phyloP scores from a whole-genome alignment of 1,140 invertebrate genomes.

The Leptestheria dahalacensis region DNA sequence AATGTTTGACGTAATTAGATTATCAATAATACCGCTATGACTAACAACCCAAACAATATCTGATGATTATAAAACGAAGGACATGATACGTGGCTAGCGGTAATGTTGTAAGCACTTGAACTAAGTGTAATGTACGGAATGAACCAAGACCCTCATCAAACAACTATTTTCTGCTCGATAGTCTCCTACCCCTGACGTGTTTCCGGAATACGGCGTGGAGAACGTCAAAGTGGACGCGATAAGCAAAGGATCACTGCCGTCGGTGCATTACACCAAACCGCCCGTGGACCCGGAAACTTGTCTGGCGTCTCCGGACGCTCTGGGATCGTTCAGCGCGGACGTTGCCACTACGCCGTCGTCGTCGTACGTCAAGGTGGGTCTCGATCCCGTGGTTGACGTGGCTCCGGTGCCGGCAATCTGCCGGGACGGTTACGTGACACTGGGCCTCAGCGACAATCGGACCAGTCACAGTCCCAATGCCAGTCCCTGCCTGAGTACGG shows the following conservation, averaged over 20 bases:
- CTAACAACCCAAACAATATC: no score
- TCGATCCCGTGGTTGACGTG: neutral
- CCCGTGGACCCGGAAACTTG: neutral
- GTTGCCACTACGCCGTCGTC: neutral
- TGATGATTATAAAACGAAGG: no score
- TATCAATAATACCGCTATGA: no score
- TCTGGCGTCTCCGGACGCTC: neutral
- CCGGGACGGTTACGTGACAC: neutral
- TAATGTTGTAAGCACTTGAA: no score
- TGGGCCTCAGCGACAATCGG: neutral
- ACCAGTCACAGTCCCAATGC: neutral
- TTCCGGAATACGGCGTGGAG: neutral
- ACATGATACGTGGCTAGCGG: no score
- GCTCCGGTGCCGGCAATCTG: no score
- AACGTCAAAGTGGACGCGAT: neutral
- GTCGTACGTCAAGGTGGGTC: neutral
- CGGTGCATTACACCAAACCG: neutral
- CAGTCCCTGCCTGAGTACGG: neutral
- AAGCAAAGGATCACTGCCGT: neutral
- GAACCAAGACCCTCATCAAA: no score
- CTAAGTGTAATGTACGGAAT: no score
- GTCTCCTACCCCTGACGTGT: neutral
- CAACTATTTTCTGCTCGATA: no score
- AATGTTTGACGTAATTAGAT: no score
- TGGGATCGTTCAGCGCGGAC: neutral